Conservation (phyloP, 2,888 invertebrate genomes). For the Ernsta delagoae region DNA sequence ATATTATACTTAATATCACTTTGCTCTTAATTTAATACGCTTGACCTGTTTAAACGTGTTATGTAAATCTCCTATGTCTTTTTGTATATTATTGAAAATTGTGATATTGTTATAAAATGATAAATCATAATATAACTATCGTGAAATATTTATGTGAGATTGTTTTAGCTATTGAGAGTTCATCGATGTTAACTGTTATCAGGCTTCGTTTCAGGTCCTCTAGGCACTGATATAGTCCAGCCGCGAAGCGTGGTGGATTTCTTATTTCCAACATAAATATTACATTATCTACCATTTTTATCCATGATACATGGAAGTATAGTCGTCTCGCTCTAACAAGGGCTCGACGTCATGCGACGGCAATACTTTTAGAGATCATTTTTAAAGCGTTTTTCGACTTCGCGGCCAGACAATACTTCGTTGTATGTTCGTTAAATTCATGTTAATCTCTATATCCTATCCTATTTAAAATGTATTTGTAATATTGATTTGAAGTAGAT, state of each 20-base stretch:
- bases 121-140: constrained; percentile 69
- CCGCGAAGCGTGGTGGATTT: not conserved
- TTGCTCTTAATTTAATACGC: constrained; percentile 77
- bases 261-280: not conserved
- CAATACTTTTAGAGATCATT: not conserved
- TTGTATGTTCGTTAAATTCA: constrained; percentile 28
- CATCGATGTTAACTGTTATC: constrained; percentile 63
- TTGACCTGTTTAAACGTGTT: constrained; percentile 79
- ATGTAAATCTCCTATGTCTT: constrained; percentile 76
- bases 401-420: constrained; percentile 10
- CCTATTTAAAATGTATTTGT: constrained; percentile 23
- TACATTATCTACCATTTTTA: not conserved
- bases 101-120: constrained; percentile 83
- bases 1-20: constrained; percentile 57
- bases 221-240: constrained; percentile 12
- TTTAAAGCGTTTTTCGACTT: not conserved
- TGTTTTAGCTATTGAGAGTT: constrained; percentile 58
- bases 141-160: constrained; percentile 61
- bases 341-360: not conserved
- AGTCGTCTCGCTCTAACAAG: constrained; percentile 3
- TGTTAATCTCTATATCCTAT: constrained; percentile 29
- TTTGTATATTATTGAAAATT: constrained; percentile 84
- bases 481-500: constrained; percentile 32
- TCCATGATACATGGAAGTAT: not conserved
- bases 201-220: constrained; percentile 39